Evolutionary conservation across 2,888 invertebrate genomes (phyloP), one percentile per base, ranked within the genome.

Genomic region (Cristatella mucedo): DNA sequence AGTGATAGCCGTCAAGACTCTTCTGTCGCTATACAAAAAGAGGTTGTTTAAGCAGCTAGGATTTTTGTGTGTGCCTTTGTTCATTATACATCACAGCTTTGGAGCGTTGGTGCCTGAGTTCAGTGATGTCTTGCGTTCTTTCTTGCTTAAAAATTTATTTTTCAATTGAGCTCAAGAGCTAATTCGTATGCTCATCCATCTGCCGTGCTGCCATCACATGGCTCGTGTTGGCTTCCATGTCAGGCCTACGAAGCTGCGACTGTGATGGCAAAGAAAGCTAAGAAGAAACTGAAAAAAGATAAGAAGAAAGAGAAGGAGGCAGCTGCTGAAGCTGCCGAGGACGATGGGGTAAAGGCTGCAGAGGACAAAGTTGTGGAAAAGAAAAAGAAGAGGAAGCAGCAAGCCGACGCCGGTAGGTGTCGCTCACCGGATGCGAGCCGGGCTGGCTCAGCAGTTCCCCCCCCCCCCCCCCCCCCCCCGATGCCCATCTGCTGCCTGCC

Each of bases 281-380:
- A 53, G 47, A 58, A 56, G 44, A 54, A 48, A 47, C 56, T 52
- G 46, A 57, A 52, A 44, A 56, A 52, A 40, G 48, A 51, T 5
- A 49, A 45, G 41, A 48, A 46, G 24, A 42, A 42, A 32, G 41
- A 43, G 31, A 22, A 34, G 11, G 40, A 42, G 13, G 37, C 33
- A n/a, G 21, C 19, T 9, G 26, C 15, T 3, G 39, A 44, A 7
- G 33, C 9, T 11, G 13, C 19, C 5, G 15, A 33, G 15, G 32
- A 30, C 20, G 24, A 36, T 13, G n/a, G 33, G 18, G 33, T 38
- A 19, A 29, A 29, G n/a, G 34, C 19, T n/a, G 21, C 21, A 24
- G 29, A 26, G 19, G 31, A 29, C 16, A 32, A 41, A 2, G 34
- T 24, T 22, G 19, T 34, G 5, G 49, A 51, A 37, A 47, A 44